phyloP scores from a whole-genome alignment of 2,888 invertebrate species.

The Adineta ricciae region DNA sequence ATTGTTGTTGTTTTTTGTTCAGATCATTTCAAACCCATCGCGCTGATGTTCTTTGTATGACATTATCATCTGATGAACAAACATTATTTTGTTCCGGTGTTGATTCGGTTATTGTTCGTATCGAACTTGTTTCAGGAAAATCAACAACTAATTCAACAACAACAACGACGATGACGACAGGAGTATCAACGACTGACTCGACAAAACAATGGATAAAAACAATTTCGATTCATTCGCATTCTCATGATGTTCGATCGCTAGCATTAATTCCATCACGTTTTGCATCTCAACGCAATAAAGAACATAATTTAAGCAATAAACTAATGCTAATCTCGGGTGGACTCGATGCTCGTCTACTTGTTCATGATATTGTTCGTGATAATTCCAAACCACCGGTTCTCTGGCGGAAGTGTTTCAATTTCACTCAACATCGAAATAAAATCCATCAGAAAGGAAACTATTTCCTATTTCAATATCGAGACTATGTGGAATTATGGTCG shows the following conservation, averaged over 20 bases:
- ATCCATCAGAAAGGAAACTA: not conserved
- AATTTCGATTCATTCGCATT: not conserved
- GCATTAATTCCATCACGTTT: conserved; percentile 14
- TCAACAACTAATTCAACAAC: not conserved
- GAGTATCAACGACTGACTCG: not conserved
- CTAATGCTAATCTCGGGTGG: not conserved
- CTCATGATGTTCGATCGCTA: conserved; percentile 10
- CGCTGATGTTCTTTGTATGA: conserved; percentile 13
- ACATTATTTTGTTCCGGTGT: conserved; percentile 14
- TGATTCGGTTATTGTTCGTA: conserved; percentile 15
- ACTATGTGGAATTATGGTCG: conserved; percentile 20
- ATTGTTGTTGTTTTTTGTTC: not conserved
- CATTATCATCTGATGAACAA: not conserved
- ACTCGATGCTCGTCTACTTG: not conserved
- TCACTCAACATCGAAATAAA: not conserved
- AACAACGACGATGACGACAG: not conserved
- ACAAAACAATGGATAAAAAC: conserved; percentile 20
- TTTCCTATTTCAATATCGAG: not conserved
- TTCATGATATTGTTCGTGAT: not conserved
- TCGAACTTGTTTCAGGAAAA: not conserved
- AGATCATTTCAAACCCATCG: conserved; percentile 22
- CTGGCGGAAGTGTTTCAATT: not conserved
- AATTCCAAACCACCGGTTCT: not conserved
- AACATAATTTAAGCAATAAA: not conserved
- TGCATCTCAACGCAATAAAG: not conserved